Evolutionary conservation across 1,140 invertebrate genomes (phyloP), one percentile per base, ranked within the genome.

Genomic region (Drosophila nannoptera): DNA sequence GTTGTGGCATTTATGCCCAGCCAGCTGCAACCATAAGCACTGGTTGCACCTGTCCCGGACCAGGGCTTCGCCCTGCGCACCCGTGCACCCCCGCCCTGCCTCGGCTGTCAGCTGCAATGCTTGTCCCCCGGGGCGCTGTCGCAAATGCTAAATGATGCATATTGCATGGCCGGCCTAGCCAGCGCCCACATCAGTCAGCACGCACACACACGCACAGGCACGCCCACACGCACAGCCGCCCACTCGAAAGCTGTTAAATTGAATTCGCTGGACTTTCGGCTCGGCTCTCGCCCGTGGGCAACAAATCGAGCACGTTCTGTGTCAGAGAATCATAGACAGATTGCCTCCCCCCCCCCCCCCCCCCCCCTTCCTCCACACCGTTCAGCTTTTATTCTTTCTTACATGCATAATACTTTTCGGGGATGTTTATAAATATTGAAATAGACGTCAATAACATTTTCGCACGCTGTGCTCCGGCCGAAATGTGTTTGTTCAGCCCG

Each of bases 381-480:
- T 4, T 49, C 32, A 12, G 22, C n/a, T 42, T 63, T 59, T 66
- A 70, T 62, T 43, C 58, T 58, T 71, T n/a, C n/a, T 58, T 59
- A 66, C 68, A 46, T 71, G 42, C n/a, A 67, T 58, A 63, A 67
- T 62, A 71, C 40, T 33, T 46, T 52, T 9, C 5, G 36, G 60
- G 65, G 7, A n/a, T 70, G 65, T 73, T 83, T 76, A 84, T 83
- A 83, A 84, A 83, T 83, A 83, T 83, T 83, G 80, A 83, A 83
- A 83, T 73, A 84, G 80, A 83, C 62, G 76, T 83, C 80, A 83
- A 83, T 84, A 83, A 68, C 80, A 76, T 71, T 80, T 82, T 84
- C 76, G 59, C 80, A 84, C 75, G 68, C 78, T 76, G 72, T 70
- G 75, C 53, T 61, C 38, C 22, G 22, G 22, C 22, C 22, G 22